Percentiles rank a stretch among this genome's conserved stretches.
phyloP scores from a whole-genome alignment of 2,113 vertebrate species.

The Porphyrio hochstetteri region DNA sequence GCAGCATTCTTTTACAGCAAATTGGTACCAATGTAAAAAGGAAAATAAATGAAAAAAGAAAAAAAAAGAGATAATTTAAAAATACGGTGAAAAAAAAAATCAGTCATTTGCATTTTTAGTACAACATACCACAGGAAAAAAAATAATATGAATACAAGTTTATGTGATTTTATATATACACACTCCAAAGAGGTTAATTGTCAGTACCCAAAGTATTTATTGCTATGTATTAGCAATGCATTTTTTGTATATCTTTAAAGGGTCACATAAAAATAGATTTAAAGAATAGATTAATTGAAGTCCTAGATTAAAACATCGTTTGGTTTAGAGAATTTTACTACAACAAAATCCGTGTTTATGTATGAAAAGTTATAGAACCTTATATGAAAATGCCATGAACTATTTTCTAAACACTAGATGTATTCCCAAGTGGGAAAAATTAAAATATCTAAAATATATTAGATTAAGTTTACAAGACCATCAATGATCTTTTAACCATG shows the following conservation, averaged over 20 bases:
- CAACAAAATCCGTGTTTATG: slow-evolving; percentile 82
- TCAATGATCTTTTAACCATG: slow-evolving; percentile 88
- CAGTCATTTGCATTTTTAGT: slow-evolving; percentile 79
- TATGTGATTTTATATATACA: slow-evolving; percentile 85
- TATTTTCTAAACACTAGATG: slow-evolving; percentile 81
- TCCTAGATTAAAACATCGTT: slow-evolving; percentile 82
- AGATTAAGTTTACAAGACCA: slow-evolving; percentile 84
- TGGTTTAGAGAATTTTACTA: slow-evolving; percentile 84
- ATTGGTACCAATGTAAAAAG: slow-evolving; percentile 85
- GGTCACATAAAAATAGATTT: slow-evolving; percentile 90
- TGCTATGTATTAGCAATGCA: slow-evolving; percentile 85
- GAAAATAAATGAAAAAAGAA: slow-evolving; percentile 53
- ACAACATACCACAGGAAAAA: slow-evolving; percentile 85
- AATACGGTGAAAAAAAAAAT: slow-evolving; percentile 64
- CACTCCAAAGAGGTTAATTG: slow-evolving; percentile 80
- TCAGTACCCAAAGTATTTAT: slow-evolving; percentile 93
- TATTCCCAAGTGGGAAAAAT: slow-evolving; percentile 83
- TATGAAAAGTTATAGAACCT: slow-evolving; percentile 89
- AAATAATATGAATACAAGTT: slow-evolving; percentile 85
- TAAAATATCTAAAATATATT: slow-evolving; percentile 88
- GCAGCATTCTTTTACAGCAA: slow-evolving; percentile 85
- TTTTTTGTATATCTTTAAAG: slow-evolving; percentile 84
- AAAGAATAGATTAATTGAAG: slow-evolving; percentile 86
- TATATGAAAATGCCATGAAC: slow-evolving; percentile 83
- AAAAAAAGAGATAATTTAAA: slow-evolving; percentile 67